A percentile compares a stretch with the other conserved stretches of the same genome.
Evolutionary conservation across 2,113 vertebrate genomes (phyloP).

Genomic region (Proteles cristata): DNA sequence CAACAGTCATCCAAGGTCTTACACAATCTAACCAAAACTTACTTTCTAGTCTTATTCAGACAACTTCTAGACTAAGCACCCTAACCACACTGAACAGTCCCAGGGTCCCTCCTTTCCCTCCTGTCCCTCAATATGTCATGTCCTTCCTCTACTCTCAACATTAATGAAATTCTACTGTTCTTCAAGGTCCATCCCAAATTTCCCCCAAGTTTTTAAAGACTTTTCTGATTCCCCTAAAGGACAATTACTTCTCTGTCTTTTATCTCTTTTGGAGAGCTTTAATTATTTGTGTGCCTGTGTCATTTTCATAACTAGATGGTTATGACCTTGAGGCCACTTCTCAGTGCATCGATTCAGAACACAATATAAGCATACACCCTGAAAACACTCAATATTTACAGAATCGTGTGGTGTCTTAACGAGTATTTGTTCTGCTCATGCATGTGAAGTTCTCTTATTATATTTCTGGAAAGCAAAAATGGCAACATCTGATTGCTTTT

Average conservation of each 20-base stretch:
- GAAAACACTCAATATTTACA: background rate
- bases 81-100: background rate
- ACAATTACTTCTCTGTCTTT: background rate
- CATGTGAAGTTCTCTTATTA: background rate
- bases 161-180: background rate
- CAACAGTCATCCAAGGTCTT: background rate
- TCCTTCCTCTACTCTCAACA: background rate
- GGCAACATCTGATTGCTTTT: background rate
- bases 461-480: conserved; percentile 26
- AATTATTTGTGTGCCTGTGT: background rate
- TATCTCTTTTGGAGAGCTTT: background rate
- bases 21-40: background rate
- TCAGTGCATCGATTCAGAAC: background rate
- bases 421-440: background rate
- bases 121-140: background rate
- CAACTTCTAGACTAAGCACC: background rate
- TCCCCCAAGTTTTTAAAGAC: background rate
- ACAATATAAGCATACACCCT: background rate
- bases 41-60: background rate
- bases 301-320: background rate
- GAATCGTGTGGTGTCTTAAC: background rate
- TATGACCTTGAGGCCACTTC: background rate
- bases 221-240: background rate
- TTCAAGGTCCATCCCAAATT: background rate
- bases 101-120: background rate